Evolutionary conservation across 1,140 invertebrate genomes (phyloP), one percentile per base, ranked within the genome.

Genomic region (Drosophila lacertosa): DNA sequence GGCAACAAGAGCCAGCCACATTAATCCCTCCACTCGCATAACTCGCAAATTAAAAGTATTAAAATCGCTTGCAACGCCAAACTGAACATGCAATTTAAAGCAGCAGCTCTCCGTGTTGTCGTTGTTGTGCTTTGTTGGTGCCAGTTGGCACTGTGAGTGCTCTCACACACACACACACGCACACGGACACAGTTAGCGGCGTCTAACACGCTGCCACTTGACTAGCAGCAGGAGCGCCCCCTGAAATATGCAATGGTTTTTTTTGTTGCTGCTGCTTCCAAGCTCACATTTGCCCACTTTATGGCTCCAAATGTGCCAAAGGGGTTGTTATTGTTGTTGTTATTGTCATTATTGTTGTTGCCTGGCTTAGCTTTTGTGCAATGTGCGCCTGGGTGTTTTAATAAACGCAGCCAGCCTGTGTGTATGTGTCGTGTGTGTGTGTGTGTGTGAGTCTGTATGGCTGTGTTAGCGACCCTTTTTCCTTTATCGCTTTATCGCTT

Each of bases 1-100:
- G 66, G 18, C 48, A 69, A 22, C 59, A 54, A 48, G 50, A 45
- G 15, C 24, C 13, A 54, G 51, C 20, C 35, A 51, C 37, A 51
- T 60, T 37, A 29, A n/a, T 11, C 5, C n/a, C 44, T 2, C 26
- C 40, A 37, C 16, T 20, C 15, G 20, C 26, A 29, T 22, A 24
- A 75, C 58, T 42, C 57, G 39, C 50, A 54, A 69, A 65, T 86
- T 80, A 73, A 83, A 80, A 76, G 81, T 81, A 86, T 86, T 83
- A 80, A 76, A 69, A 76, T 65, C 54, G 75, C 75, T 72, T 47
- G 60, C 66, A 71, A 58, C 69, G 74, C 60, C 44, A 48, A 57
- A 62, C 66, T 80, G 77, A 84, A 83, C 71, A 79, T 83, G 79
- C 79, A 83, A 83, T 80, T 80, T 79, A 84, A 75, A 57, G 66